Base-by-base conservation (phyloP, 23 tunicate species). In the Halocynthia roretzi region DNA sequence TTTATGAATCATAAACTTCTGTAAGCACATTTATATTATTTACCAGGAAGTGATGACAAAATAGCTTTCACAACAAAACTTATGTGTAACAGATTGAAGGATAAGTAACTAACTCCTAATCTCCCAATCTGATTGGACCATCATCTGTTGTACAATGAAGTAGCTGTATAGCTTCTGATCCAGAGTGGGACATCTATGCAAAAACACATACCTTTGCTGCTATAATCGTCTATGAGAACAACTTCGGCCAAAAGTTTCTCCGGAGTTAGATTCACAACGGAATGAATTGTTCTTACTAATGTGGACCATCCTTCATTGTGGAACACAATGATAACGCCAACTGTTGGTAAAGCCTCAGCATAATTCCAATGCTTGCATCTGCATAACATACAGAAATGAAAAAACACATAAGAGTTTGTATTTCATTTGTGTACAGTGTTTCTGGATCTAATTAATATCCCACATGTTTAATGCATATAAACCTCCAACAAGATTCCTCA, bases 301-400 rank as follows among this genome's bases (percentile, higher is more conserved):
- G 99, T 83, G 20, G 91, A 84, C 99, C 99, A 95, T 12, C 99
- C 99, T 80, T 95, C 99, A 75, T 95, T 95, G 69, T 95, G 99
- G 71, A 95, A 95, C 7, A 95, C 99, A 75, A 95, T 95, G 17
- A 95, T 78, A 9, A 95, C 99, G 69, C 84, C 56, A 5, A 88
- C 76, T 49, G 87, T 56, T 2, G 96, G 93, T 11, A 95, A 75
- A 63, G 81, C 78, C 57, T 81, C 75, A 50, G 78, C 78, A 56
- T 95, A 95, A 63, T 85, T 82, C 97, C 97, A 91, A 56, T 91
- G 97, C 57, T 78, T 81, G 52, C 97, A 91, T 70, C 97, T 90
- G 61, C 22, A 76, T 48, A 6, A 53, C 57, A 80, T 0, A 70
- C 44, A 31, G 44, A 31, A n/a, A n/a, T n/a, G n/a, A n/a, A n/a